Conservation (phyloP, 2,113 vertebrate species). For the Anguilla japonica region DNA sequence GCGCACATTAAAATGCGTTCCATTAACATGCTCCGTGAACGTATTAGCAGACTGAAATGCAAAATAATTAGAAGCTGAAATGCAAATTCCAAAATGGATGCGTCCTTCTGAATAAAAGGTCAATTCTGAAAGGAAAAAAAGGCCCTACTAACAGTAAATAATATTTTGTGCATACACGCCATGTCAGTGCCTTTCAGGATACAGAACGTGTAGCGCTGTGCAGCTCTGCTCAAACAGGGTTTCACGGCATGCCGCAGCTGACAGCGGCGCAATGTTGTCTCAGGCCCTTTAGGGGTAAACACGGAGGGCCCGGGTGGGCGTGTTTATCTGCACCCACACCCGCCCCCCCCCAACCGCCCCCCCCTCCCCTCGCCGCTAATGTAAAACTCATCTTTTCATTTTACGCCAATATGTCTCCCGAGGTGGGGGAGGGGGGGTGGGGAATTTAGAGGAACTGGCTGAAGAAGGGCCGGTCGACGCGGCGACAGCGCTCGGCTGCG, state of each 20-base stretch:
- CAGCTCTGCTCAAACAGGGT: not conserved
- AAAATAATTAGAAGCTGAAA: not conserved
- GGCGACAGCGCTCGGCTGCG: not conserved
- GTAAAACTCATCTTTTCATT: constrained; percentile 12
- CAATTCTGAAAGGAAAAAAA: not conserved
- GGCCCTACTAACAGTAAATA: not conserved
- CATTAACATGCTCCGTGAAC: too few relatives aligned
- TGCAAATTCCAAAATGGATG: not conserved
- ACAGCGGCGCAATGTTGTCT: not conserved
- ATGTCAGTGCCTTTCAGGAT: not conserved
- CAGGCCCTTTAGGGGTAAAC: not conserved
- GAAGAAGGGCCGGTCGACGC: not conserved
- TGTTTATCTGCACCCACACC: not conserved
- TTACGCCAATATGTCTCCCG: not conserved
- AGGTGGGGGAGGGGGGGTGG: not conserved
- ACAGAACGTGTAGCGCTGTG: not conserved
- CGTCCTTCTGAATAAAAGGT: not conserved
- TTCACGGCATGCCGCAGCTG: not conserved
- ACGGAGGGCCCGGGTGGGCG: not conserved
- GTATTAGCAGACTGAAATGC: too few relatives aligned
- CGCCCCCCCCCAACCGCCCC: too few relatives aligned
- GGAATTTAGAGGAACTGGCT: not conserved
- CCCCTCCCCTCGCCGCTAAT: not conserved
- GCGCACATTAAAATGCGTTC: too few relatives aligned
- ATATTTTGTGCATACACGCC: not conserved